Percentiles rank a stretch among this genome's conserved stretches.
Evolutionary conservation across 2,113 vertebrate genomes (phyloP).

Genomic region (Eurystomus gularis): DNA sequence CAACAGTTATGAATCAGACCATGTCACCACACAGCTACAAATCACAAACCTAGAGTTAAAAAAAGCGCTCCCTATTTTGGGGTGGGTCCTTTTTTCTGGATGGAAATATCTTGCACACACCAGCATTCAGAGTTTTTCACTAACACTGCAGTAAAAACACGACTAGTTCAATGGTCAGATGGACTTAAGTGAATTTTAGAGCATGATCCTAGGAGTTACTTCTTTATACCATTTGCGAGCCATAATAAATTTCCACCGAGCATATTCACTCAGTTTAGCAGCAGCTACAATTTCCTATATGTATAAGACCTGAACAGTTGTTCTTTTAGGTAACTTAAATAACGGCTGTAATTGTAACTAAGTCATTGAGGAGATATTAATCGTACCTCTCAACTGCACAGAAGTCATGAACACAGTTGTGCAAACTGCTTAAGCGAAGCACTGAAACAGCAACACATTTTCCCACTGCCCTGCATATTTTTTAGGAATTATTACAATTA

Average conservation of each 20-base stretch:
- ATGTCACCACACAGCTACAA: background rate
- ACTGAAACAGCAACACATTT: background rate
- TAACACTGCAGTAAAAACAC: background rate
- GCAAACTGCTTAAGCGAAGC: background rate
- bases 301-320: background rate
- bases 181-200: background rate
- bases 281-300: background rate
- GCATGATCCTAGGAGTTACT: fast-evolving
- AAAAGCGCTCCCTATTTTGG: background rate
- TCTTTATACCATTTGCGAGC: background rate
- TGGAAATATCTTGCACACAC: background rate
- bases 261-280: background rate
- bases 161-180: background rate
- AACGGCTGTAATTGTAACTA: background rate
- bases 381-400: background rate
- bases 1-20: fast-evolving
- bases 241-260: background rate
- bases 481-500: background rate
- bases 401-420: background rate
- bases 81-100: background rate
- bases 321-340: background rate
- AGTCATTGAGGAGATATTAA: background rate
- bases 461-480: background rate
- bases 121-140: background rate
- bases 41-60: background rate